Conservation (phyloP, 2,113 vertebrate species). For the Campylorhamphus procurvoides region DNA sequence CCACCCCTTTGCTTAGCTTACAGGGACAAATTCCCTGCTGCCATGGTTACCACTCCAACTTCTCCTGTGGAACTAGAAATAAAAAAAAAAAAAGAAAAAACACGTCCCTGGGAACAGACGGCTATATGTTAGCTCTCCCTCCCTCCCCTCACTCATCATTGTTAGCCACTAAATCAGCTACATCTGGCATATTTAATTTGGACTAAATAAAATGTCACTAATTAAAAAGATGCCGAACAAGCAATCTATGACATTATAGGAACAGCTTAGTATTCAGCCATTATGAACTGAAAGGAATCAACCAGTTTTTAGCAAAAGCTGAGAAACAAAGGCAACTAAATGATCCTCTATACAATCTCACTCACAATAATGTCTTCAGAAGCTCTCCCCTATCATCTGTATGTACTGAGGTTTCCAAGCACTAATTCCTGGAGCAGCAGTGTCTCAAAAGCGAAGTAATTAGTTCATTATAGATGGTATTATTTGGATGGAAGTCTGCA, state of each 20-base stretch:
- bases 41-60: slow-evolving; percentile 48
- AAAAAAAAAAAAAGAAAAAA: not conserved
- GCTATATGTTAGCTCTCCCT: slow-evolving; percentile 37
- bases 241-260: not conserved
- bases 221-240: slow-evolving; percentile 34
- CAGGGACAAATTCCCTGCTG: slow-evolving; percentile 44
- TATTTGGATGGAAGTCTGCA: not conserved
- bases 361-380: not conserved
- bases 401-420: not conserved
- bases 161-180: slow-evolving; percentile 51
- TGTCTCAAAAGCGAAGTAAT: not conserved
- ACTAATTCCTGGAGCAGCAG: slow-evolving; percentile 13
- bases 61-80: slow-evolving; percentile 37
- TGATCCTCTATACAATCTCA: not conserved
- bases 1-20: slow-evolving; percentile 22
- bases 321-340: slow-evolving; percentile 32
- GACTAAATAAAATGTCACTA: slow-evolving; percentile 51
- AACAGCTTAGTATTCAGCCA: not conserved
- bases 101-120: slow-evolving; percentile 53
- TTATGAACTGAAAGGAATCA: slow-evolving; percentile 11
- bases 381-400: not conserved
- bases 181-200: slow-evolving; percentile 46
- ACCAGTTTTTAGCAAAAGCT: slow-evolving; percentile 16
- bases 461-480: not conserved
- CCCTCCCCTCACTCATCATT: slow-evolving; percentile 34